phyloP scores from a whole-genome alignment of 1,140 invertebrate genomes.

The Sarcophaga peregrina region DNA sequence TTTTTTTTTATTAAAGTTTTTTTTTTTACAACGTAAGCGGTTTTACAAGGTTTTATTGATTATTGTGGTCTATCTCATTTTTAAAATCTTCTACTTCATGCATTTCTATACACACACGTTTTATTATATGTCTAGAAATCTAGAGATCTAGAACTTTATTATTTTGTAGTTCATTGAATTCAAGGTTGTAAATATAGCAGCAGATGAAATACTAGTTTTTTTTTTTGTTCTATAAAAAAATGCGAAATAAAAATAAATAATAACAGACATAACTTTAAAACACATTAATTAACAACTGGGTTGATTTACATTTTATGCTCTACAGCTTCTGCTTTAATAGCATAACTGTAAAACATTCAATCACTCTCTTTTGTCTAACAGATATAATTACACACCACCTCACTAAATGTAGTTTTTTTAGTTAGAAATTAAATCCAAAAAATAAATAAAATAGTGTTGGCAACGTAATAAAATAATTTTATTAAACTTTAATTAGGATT shows the following conservation, averaged over 20 bases:
- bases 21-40: not conserved
- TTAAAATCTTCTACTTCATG: not conserved
- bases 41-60: not conserved
- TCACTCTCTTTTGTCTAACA: no score
- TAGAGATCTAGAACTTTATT: constrained; percentile 17
- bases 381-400: no score
- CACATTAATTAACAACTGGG: not conserved
- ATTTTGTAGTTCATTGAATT: constrained; percentile 26
- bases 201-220: not conserved
- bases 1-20: not conserved
- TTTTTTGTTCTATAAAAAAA: not conserved
- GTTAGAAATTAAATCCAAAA: no score
- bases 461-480: no score
- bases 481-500: no score
- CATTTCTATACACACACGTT: not conserved
- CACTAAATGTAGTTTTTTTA: no score
- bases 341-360: no score
- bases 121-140: not conserved
- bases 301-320: no score
- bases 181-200: constrained; percentile 11
- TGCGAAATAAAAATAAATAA: not conserved
- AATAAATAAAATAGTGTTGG: no score
- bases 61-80: not conserved
- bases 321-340: no score
- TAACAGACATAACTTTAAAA: not conserved